Conservation (phyloP, 2,888 invertebrate species). For the Drosophila pseudotalamancana region DNA sequence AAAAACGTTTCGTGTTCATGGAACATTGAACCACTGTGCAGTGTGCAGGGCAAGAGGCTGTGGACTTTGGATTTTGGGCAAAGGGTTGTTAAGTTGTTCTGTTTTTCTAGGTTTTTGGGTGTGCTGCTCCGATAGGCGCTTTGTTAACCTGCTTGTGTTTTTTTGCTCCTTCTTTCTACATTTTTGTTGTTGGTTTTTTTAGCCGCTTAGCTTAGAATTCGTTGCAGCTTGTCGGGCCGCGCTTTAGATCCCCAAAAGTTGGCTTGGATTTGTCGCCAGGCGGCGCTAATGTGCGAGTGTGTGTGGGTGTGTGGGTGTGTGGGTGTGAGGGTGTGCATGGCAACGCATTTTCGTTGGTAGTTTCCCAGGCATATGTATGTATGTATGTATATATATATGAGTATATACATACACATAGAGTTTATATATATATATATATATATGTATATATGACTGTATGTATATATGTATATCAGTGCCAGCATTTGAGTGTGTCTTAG, state of each 20-base stretch:
- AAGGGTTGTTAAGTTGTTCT: not conserved
- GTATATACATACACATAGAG: conserved; percentile 1
- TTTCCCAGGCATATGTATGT: conserved; percentile 12
- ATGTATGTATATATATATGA: not conserved
- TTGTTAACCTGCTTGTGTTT: conserved; percentile 40
- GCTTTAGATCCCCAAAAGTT: conserved; percentile 47
- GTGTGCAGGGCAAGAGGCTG: not conserved
- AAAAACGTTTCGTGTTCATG: too few species aligned
- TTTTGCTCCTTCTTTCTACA: conserved; percentile 3
- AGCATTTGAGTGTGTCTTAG: not conserved
- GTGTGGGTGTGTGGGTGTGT: not conserved
- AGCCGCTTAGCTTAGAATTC: conserved; percentile 30
- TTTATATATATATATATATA: conserved; percentile 3
- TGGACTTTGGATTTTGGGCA: not conserved
- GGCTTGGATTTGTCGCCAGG: conserved; percentile 50
- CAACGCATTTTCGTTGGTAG: conserved; percentile 48
- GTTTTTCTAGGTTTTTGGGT: too few species aligned
- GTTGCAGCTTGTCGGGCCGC: conserved; percentile 34
- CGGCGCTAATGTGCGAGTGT: conserved; percentile 39
- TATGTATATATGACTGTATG: not conserved
- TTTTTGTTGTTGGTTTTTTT: conserved; percentile 5
- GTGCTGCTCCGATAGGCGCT: conserved; percentile 14
- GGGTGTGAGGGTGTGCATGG: conserved; percentile 17
- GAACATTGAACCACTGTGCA: conserved; percentile 6
- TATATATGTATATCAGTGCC: not conserved